A percentile compares a stretch with the other conserved stretches of the same genome.
Evolutionary conservation across 2,113 vertebrate species (phyloP).

Genomic region (Hippocampus mohnikei): DNA sequence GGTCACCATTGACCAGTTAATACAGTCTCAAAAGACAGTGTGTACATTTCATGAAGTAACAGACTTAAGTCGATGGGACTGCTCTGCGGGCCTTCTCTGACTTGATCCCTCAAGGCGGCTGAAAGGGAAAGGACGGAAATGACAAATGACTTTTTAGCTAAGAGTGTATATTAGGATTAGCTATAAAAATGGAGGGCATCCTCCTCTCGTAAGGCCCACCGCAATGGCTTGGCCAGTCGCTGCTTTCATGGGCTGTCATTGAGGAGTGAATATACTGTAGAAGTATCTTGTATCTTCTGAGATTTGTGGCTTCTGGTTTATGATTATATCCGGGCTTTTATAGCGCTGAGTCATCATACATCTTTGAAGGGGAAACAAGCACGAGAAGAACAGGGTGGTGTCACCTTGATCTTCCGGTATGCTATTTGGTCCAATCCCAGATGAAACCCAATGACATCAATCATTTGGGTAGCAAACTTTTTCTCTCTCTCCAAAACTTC

Average conservation of each 20-base stretch:
- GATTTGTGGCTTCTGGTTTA: constrained; percentile 43
- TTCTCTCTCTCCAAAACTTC: background rate
- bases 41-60: too few relatives aligned
- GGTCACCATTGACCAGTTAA: too few relatives aligned
- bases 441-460: constrained; percentile 10
- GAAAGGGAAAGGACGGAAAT: background rate
- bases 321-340: constrained; percentile 35
- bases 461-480: background rate
- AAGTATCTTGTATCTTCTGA: constrained; percentile 22
- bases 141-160: constrained; percentile 51
- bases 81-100: too few relatives aligned
- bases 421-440: constrained; percentile 18
- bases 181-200: constrained; percentile 53
- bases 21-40: too few relatives aligned
- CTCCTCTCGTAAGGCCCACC: constrained; percentile 24
- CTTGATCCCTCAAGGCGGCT: background rate
- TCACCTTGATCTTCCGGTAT: constrained; percentile 23
- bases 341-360: constrained; percentile 54
- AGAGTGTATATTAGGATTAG: constrained; percentile 60
- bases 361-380: constrained; percentile 31
- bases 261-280: constrained; percentile 24
- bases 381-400: constrained; percentile 19
- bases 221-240: constrained; percentile 15
- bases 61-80: too few relatives aligned
- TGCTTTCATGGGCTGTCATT: background rate